Conservation (phyloP, 2,888 invertebrate species). For the Plebejus melissa region DNA sequence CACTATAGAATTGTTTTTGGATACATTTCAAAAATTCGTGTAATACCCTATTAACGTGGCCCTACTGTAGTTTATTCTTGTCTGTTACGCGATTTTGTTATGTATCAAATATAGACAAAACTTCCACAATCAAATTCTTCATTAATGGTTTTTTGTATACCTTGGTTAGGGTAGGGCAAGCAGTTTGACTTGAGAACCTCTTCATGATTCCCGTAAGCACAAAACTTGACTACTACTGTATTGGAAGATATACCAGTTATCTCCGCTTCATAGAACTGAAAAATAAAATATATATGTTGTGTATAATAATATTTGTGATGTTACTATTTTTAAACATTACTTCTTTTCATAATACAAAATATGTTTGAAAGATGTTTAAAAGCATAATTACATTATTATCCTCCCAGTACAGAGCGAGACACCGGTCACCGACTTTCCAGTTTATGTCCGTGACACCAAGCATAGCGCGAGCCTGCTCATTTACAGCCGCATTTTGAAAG, state of each 20-base stretch:
- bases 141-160: conserved; percentile 43
- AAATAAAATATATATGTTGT: conserved; percentile 13
- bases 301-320: not conserved
- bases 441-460: conserved; percentile 75
- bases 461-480: conserved; percentile 75
- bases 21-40: no score
- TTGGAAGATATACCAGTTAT: conserved; percentile 86
- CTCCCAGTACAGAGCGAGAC: conserved; percentile 96
- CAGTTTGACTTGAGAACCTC: conserved; percentile 92
- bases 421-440: conserved; percentile 90
- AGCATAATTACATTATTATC: conserved; percentile 85
- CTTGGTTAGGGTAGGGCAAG: conserved; percentile 79
- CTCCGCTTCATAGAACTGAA: conserved; percentile 90
- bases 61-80: no score
- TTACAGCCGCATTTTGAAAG: conserved; percentile 74
- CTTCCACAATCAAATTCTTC: no score
- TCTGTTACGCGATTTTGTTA: no score
- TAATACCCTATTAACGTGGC: no score
- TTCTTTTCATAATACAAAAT: not conserved
- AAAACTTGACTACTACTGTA: conserved; percentile 91
- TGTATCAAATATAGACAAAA: no score
- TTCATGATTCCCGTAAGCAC: conserved; percentile 93
- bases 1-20: no score
- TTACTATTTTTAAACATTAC: not conserved
- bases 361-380: not conserved